Evolutionary conservation across 2,797 vertebrate genomes (phyloP).

Genomic region (Neosilurus mollespiculum): DNA sequence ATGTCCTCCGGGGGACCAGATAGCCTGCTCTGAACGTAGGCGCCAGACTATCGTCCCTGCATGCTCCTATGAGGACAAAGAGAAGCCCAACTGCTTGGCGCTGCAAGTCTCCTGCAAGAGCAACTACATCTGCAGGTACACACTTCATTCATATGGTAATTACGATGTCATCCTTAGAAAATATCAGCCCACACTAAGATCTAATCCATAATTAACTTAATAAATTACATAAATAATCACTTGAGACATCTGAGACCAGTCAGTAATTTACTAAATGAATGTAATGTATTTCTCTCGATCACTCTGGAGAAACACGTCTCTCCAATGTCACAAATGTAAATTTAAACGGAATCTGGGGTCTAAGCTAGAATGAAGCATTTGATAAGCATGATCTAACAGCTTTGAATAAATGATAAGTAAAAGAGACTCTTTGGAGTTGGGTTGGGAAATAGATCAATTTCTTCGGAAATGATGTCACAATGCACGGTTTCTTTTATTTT

Average conservation of each 20-base stretch:
- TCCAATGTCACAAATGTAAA: neutral
- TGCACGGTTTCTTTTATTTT: too few relatives aligned
- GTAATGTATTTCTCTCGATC: neutral
- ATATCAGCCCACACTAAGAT: neutral
- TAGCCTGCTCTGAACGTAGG: conserved; percentile 88
- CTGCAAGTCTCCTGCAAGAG: conserved; percentile 91
- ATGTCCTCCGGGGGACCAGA: conserved; percentile 80
- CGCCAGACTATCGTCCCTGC: conserved; percentile 94
- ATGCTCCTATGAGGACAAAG: conserved; percentile 94
- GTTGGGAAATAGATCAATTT: too few relatives aligned
- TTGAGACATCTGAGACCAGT: neutral
- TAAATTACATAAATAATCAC: neutral
- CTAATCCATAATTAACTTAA: neutral
- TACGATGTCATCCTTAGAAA: neutral
- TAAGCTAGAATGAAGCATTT: neutral
- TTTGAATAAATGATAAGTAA: too few relatives aligned
- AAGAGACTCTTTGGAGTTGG: too few relatives aligned
- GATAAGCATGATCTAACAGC: too few relatives aligned
- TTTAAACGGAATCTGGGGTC: neutral
- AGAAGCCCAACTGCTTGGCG: conserved; percentile 91
- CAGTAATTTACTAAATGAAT: neutral
- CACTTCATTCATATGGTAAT: neutral
- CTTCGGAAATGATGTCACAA: too few relatives aligned
- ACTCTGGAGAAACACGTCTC: neutral
- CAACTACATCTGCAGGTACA: conserved; percentile 98